A percentile compares a stretch with the other conserved stretches of the same genome.
These are phyloP conservation scores for Acrocephalus scirpaceus DNA, from an alignment of 2,797 vertebrate species.

Conservation along the genomic window DNA sequence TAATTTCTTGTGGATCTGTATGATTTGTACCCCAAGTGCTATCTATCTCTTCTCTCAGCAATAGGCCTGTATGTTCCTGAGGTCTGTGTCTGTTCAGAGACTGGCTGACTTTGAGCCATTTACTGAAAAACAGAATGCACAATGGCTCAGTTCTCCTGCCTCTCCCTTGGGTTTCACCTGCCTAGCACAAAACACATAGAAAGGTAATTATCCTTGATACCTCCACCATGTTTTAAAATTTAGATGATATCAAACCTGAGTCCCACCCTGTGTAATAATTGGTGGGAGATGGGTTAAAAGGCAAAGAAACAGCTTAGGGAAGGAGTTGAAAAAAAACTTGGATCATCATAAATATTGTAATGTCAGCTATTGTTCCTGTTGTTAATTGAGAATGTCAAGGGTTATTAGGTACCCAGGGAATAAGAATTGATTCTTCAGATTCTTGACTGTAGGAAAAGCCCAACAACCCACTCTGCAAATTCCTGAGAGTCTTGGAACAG, in stretches of 20 bases:
- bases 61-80: not conserved
- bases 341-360: slow-evolving; percentile 39
- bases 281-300: not conserved
- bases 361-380: slow-evolving; percentile 4
- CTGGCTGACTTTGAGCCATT: not conserved
- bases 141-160: not conserved
- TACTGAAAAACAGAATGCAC: not conserved
- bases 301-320: not conserved
- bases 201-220: not conserved
- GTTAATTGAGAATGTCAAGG: slow-evolving; percentile 18
- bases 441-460: slow-evolving; percentile 5
- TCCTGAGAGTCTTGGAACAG: slow-evolving; percentile 57
- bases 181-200: not conserved
- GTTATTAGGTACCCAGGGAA: slow-evolving; percentile 26
- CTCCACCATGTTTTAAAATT: not conserved
- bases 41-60: not conserved
- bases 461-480: slow-evolving; percentile 29
- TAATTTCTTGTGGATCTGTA: not conserved
- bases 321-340: not conserved
- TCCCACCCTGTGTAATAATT: not conserved
- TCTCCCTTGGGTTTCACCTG: not conserved
- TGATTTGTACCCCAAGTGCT: not conserved
- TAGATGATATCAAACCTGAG: not conserved
- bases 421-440: slow-evolving; percentile 41
- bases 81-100: not conserved